Base-by-base conservation (phyloP, 1,140 invertebrate species). In the Hestina assimilis region DNA sequence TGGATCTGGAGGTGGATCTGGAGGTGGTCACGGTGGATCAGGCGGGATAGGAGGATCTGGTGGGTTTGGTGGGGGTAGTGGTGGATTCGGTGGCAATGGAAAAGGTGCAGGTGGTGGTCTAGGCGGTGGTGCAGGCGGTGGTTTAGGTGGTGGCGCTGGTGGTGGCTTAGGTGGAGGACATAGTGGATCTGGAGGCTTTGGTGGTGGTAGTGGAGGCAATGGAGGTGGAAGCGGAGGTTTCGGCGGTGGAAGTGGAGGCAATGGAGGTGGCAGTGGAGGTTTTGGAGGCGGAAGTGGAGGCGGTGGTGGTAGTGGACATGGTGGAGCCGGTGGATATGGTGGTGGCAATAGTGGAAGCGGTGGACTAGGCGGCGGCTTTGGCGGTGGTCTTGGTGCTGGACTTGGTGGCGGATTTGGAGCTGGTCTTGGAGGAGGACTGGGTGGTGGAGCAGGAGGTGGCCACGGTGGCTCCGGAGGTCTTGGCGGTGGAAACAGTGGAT, bases 321-420 rank as follows among this genome's bases (percentile, higher is more conserved):
- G 48, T 4, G 67, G 63, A 17, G 68, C 64, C 11, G 65, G 71
- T 28, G 54, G 68, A 14, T 45, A 28, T n/a, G 68, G 64, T 9
- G 48, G 50, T 7, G 62, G 63, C 3, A 8, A 41, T 9, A 59
- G 64, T 8, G 35, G 59, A 26, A 53, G 45, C 6, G 67, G 63
- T 6, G 63, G 72, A 9, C 50, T 38, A 17, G 68, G 66, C 11
- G 65, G 71, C 24, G 54, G 68, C 19, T 45, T 31, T n/a, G 68
- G 64, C 9, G 48, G 50, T 7, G 62, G 63, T 4, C n/a, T 45
- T 9, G 61, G 64, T 8, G 35, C 24, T 41, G 61, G 61, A n/a
- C 57, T 45, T 43, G 57, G 69, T 1, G 73, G 69, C 4, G 70
- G 67, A 17, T 66, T 63, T 2, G 66, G 60, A 6, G 69, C 55